Percentiles rank a stretch among this genome's conserved stretches.
Conservation (phyloP, 2,113 vertebrate genomes). For the Oreochromis aureus region DNA sequence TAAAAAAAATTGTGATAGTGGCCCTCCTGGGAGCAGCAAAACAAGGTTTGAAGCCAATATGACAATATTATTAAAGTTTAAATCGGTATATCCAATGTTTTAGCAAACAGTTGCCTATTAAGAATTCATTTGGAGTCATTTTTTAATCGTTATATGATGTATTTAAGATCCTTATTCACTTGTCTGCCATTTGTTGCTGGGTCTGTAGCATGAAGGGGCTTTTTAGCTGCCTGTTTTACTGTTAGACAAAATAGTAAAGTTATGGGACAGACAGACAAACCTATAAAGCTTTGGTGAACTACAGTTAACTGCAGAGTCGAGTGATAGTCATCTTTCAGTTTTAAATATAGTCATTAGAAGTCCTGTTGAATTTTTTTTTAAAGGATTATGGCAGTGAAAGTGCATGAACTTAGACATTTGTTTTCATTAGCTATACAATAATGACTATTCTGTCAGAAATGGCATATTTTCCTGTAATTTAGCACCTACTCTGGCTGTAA, state of each 20-base stretch:
- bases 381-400: neutral
- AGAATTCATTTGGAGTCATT: neutral
- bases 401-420: neutral
- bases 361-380: neutral
- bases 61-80: neutral
- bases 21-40: neutral
- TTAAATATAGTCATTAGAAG: neutral
- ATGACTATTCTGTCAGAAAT: neutral
- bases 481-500: neutral
- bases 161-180: neutral
- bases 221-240: neutral
- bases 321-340: neutral
- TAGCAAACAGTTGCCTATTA: neutral
- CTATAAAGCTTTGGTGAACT: neutral
- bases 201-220: neutral
- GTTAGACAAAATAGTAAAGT: neutral
- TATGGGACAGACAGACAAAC: neutral
- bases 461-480: neutral
- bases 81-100: neutral
- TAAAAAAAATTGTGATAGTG: neutral
- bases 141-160: neutral
- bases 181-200: neutral
- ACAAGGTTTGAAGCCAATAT: neutral
- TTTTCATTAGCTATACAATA: neutral
- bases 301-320: neutral